Conservation (phyloP, 2,113 vertebrate genomes). For the Gymnocephalus cernua region DNA sequence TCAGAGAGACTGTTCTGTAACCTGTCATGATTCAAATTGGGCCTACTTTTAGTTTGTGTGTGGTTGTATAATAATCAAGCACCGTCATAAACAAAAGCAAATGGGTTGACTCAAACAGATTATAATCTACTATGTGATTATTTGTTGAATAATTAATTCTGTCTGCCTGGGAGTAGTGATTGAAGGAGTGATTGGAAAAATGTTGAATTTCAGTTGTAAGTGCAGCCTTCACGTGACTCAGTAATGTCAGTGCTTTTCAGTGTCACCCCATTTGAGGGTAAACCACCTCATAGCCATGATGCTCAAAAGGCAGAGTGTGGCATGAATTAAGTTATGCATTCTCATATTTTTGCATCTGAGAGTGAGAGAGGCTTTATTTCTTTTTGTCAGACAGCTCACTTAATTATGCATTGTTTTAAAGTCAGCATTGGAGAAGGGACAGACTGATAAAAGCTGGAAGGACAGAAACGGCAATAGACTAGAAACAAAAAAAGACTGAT, state of each 20-base stretch:
- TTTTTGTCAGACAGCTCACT: not conserved
- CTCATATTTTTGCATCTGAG: not conserved
- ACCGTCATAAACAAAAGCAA: not conserved
- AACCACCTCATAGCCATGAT: not conserved
- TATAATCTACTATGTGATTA: not conserved
- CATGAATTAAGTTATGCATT: not conserved
- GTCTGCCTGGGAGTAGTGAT: not conserved
- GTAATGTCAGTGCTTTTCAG: not conserved
- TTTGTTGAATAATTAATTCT: not conserved
- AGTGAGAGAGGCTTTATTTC: not conserved
- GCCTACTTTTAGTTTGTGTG: not conserved
- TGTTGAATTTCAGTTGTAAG: not conserved
- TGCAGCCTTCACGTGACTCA: not conserved
- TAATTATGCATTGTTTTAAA: not conserved
- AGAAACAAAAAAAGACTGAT: not conserved
- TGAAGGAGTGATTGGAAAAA: not conserved
- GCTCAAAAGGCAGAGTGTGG: not conserved
- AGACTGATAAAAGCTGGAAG: not conserved
- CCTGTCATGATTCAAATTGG: constrained; percentile 11
- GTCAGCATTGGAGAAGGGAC: not conserved
- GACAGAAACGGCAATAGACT: not conserved
- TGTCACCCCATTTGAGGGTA: not conserved
- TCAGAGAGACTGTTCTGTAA: constrained; percentile 2
- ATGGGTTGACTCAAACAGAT: not conserved
- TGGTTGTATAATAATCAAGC: not conserved